Percentiles rank a stretch among this genome's conserved stretches.
Conservation (phyloP, 2,888 invertebrate genomes). For the Scaeva pyrastri region DNA sequence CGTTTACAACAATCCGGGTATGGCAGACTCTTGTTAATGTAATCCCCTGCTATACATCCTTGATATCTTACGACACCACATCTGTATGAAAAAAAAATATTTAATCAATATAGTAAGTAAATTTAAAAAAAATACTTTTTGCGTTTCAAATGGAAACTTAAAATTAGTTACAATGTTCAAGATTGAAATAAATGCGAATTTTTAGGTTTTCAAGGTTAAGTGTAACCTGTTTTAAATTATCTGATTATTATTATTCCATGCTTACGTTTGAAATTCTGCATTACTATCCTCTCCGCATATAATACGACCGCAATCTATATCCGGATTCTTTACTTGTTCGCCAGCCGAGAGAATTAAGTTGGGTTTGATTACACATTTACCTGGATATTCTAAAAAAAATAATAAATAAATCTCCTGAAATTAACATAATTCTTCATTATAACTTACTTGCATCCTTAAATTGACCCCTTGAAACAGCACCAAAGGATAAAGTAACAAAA, state of each 20-base stretch:
- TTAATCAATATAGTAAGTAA: background rate
- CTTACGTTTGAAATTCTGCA: slow-evolving; percentile 76
- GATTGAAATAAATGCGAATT: too few relatives aligned
- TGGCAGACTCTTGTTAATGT: background rate
- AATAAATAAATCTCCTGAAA: too few relatives aligned
- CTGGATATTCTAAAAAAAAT: slow-evolving; percentile 72
- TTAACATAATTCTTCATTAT: background rate
- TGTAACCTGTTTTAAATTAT: too few relatives aligned
- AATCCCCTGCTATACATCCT: slow-evolving; percentile 70
- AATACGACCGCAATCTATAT: slow-evolving; percentile 72
- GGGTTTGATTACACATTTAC: slow-evolving; percentile 77
- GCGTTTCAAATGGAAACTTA: too few relatives aligned
- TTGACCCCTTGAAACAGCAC: slow-evolving; percentile 18
- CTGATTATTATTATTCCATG: background rate
- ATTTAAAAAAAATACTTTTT: too few relatives aligned
- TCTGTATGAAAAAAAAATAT: slow-evolving; percentile 51
- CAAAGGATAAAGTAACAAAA: background rate
- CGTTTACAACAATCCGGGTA: slow-evolving; percentile 61
- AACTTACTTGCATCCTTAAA: slow-evolving; percentile 35
- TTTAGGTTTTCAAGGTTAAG: too few relatives aligned
- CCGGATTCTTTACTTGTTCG: slow-evolving; percentile 56
- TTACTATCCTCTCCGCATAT: slow-evolving; percentile 64
- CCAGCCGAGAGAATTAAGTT: slow-evolving; percentile 70
- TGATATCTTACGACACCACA: slow-evolving; percentile 64
- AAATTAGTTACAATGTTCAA: too few relatives aligned